These are phyloP conservation scores for Melinaea marsaeus DNA, from an alignment of 2,888 invertebrate genomes.

Conservation along the genomic window DNA sequence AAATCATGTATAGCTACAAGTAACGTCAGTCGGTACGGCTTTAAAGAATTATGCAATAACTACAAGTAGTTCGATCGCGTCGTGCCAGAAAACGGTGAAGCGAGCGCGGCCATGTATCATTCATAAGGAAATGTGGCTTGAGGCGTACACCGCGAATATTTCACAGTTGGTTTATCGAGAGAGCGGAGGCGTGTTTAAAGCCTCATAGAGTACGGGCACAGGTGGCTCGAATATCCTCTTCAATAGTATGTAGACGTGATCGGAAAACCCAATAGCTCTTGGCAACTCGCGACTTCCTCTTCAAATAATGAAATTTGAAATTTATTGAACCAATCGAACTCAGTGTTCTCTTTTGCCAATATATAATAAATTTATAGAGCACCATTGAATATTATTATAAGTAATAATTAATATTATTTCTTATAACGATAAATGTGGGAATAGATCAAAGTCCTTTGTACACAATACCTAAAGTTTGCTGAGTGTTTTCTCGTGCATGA, in stretches of 20 bases:
- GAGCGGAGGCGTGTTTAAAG: slow-evolving; percentile 70
- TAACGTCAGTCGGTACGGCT: slow-evolving; percentile 37
- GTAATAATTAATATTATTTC: too few relatives aligned
- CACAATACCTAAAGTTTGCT: slow-evolving; percentile 20
- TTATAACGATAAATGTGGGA: neutral
- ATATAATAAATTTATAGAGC: slow-evolving; percentile 46
- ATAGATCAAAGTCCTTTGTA: slow-evolving; percentile 18
- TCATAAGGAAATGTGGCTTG: slow-evolving; percentile 69
- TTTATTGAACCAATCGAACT: slow-evolving; percentile 69
- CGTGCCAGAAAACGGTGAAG: slow-evolving; percentile 38
- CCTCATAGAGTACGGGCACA: slow-evolving; percentile 73
- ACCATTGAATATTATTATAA: neutral
- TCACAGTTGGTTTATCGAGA: slow-evolving; percentile 74
- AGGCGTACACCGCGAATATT: slow-evolving; percentile 67
- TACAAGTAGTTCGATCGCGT: slow-evolving; percentile 46
- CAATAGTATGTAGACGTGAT: slow-evolving; percentile 75
- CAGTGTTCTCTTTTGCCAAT: slow-evolving; percentile 58
- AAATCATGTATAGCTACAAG: slow-evolving; percentile 15
- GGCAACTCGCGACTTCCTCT: slow-evolving; percentile 71
- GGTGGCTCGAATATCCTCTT: slow-evolving; percentile 74
- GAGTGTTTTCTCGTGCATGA: slow-evolving; percentile 24
- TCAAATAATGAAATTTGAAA: slow-evolving; percentile 76
- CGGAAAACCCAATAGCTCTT: slow-evolving; percentile 69
- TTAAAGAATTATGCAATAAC: slow-evolving; percentile 53
- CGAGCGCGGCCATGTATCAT: slow-evolving; percentile 67